phyloP scores from a whole-genome alignment of 2,888 invertebrate genomes.

The Linyphia triangularis region DNA sequence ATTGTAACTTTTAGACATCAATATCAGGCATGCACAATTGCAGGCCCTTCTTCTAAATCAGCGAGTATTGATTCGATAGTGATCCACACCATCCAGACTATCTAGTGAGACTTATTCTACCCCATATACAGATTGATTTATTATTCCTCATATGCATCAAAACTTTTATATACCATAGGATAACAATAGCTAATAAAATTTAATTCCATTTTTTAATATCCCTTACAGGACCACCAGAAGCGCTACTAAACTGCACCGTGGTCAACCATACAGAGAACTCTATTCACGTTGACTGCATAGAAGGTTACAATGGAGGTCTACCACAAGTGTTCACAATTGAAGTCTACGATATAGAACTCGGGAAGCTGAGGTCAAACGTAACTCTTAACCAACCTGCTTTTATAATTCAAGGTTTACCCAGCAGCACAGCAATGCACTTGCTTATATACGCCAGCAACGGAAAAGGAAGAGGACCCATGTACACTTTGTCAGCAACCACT shows the following conservation, averaged over 20 bases:
- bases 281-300: constrained; percentile 89
- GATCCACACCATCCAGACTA: too few relatives aligned
- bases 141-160: too few relatives aligned
- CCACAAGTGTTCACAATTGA: constrained; percentile 91
- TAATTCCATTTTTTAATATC: too few relatives aligned
- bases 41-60: too few relatives aligned
- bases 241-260: constrained; percentile 93
- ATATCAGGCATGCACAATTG: too few relatives aligned
- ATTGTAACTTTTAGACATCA: too few relatives aligned
- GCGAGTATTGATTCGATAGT: too few relatives aligned
- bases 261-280: constrained; percentile 92
- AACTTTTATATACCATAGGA: too few relatives aligned
- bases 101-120: too few relatives aligned
- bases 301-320: constrained; percentile 94
- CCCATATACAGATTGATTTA: too few relatives aligned
- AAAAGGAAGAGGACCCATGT: constrained; percentile 90
- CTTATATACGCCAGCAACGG: constrained; percentile 89
- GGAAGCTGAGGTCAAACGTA: constrained; percentile 69
- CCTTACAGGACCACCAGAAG: constrained; percentile 90
- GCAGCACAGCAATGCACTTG: constrained; percentile 88
- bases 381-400: constrained; percentile 84
- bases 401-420: constrained; percentile 84
- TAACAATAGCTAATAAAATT: too few relatives aligned
- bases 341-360: constrained; percentile 82
- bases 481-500: constrained; percentile 88